Percentiles rank a stretch among this genome's conserved stretches.
These are phyloP conservation scores for Hipparchia sbordonii DNA, from an alignment of 2,888 invertebrate species.

Conservation along the genomic window DNA sequence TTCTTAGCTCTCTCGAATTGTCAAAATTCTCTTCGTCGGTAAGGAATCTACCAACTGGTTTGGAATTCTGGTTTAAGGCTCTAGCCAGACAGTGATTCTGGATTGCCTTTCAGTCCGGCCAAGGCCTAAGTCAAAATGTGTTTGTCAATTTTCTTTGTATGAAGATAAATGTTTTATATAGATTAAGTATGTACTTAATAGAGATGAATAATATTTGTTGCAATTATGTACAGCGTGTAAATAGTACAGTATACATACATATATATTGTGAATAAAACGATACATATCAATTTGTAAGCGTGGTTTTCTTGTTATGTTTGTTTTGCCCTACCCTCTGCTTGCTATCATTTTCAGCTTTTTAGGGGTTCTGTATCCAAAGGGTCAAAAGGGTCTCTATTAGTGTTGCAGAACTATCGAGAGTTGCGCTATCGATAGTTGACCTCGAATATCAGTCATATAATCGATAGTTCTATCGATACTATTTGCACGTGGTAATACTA, in stretches of 20 bases:
- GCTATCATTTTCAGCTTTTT: not conserved
- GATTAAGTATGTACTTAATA: conserved; percentile 71
- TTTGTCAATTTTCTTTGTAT: conserved; percentile 37
- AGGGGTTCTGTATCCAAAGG: not conserved
- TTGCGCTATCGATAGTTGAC: too few species aligned
- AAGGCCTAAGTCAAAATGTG: conserved; percentile 7
- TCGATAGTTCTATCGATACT: too few species aligned
- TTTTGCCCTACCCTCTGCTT: not conserved
- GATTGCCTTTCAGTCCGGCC: not conserved
- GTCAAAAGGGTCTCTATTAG: not conserved
- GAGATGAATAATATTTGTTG: conserved; percentile 52
- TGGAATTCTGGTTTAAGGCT: not conserved
- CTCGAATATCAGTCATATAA: too few species aligned
- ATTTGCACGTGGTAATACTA: too few species aligned
- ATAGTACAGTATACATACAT: conserved; percentile 64
- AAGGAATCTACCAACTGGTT: too few species aligned
- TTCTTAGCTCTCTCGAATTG: not conserved
- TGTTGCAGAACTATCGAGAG: too few species aligned
- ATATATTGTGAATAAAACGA: conserved; percentile 79
- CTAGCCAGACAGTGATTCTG: not conserved
- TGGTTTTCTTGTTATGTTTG: conserved; percentile 50
- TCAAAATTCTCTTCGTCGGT: not conserved
- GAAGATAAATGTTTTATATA: conserved; percentile 59
- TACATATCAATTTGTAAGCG: conserved; percentile 79
- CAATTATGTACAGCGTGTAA: conserved; percentile 68